These are phyloP conservation scores for Maconellicoccus hirsutus DNA, from an alignment of 1,140 invertebrate species.

Conservation along the genomic window DNA sequence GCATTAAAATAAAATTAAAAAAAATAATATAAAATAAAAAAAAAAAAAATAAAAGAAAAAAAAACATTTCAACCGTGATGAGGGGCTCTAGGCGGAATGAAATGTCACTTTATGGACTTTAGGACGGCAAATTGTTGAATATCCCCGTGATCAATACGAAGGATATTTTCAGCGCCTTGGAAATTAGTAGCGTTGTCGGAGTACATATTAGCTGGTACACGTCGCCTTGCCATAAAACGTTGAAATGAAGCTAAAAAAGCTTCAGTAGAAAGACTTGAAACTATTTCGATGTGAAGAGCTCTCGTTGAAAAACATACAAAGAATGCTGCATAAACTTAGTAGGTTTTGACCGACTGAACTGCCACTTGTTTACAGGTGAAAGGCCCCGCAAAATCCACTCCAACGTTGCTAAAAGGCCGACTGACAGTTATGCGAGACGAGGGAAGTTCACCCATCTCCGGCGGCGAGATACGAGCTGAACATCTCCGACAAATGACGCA, in stretches of 20 bases:
- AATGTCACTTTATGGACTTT: no score
- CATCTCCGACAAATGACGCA: neutral
- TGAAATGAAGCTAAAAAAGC: constrained; percentile 30
- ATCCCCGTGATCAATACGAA: no score
- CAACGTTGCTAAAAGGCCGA: constrained; percentile 26
- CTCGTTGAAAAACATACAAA: constrained; percentile 32
- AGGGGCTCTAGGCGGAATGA: no score
- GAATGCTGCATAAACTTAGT: constrained; percentile 32
- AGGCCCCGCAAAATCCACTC: constrained; percentile 31
- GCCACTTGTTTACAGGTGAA: constrained; percentile 25
- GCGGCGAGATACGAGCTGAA: neutral
- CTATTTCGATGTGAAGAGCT: constrained; percentile 33
- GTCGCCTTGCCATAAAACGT: constrained; percentile 30
- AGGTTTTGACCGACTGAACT: constrained; percentile 22
- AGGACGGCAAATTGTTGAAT: no score
- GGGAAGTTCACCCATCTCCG: constrained; percentile 30
- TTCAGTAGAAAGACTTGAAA: constrained; percentile 29
- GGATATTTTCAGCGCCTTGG: constrained; percentile 31
- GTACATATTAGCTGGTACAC: constrained; percentile 31
- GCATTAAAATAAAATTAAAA: no score
- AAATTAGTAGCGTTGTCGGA: constrained; percentile 37
- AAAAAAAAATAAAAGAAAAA: no score
- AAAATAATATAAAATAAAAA: no score
- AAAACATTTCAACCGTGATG: constrained; percentile 21
- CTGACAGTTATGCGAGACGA: constrained; percentile 23